Base-by-base conservation (phyloP, 2,888 invertebrate genomes). In the Chrysodeixis includens region DNA sequence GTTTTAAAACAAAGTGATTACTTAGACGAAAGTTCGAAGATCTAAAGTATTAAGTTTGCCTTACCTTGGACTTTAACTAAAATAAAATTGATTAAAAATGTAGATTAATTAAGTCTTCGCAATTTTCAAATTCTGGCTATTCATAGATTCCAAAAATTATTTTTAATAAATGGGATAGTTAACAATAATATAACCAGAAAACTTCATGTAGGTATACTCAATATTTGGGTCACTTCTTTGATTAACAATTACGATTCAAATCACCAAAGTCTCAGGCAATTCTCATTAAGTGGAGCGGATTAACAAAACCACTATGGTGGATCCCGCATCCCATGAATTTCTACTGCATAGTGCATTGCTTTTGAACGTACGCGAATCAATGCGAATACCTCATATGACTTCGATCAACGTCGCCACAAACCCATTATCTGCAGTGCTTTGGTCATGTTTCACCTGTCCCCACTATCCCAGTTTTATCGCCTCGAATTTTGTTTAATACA, bases 341-440 rank as follows among this genome's bases (percentile, higher is more conserved):
- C 46, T 26, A 26, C 2, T 4, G 26, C 26, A 6, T 26, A 49
- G 46, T 20, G 46, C 20, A 49, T 20, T 49, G 46, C 10, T 16
- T 46, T 10, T 26, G 5, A 5, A 26, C 12, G 32, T 30, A 32
- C 14, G 10, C 46, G n/a, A 32, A 54, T 44, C 18, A 35, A 44
- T 30, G 32, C 12, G 0, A 61, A 61, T 61, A 30, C 8, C 49
- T 44, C 49, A 51, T 30, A 54, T 49, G 44, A 51, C 49, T 40
- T 74, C 54, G 44, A 55, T 57, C 69, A 67, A n/a, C 40, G 1
- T 22, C 12, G 32, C 44, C 49, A 30, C 32, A 55, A 51, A 30
- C 14, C 49, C 40, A 57, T 57, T 60, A 73, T 57, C 49, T 57
- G 26, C 56, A 54, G 20, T 61, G 53, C n/a, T 60, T 30, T 6